Conservation (phyloP, 1,140 invertebrate species). For the Bombus picipes region DNA sequence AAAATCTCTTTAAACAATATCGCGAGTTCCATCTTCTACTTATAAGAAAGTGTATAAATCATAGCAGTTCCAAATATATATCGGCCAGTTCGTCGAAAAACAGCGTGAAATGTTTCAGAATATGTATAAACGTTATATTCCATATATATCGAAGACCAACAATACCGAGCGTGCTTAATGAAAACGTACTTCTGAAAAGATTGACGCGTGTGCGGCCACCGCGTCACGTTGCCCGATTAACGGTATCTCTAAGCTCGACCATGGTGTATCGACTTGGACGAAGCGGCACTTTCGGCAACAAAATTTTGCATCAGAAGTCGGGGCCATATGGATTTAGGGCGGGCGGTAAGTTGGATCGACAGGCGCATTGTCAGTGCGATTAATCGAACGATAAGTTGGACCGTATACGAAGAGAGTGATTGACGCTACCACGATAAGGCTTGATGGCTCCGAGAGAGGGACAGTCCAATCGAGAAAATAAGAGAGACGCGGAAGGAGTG, state of each 20-base stretch:
- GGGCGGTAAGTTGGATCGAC: constrained; percentile 65
- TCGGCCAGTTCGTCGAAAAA: no score
- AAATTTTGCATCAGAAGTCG: constrained; percentile 52
- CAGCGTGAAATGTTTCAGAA: no score
- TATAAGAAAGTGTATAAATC: no score
- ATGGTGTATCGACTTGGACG: constrained; percentile 19
- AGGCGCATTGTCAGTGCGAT: constrained; percentile 70
- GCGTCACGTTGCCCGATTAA: not conserved
- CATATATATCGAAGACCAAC: not conserved
- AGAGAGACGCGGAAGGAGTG: constrained; percentile 19
- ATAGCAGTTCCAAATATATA: no score
- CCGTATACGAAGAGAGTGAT: constrained; percentile 64
- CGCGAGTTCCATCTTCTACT: no score
- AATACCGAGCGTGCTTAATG: not conserved
- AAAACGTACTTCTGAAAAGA: not conserved
- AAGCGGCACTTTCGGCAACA: constrained; percentile 41
- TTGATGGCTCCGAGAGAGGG: constrained; percentile 61
- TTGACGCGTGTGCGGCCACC: no score
- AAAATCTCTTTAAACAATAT: not conserved
- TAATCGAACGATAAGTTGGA: constrained; percentile 72
- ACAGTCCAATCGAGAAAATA: constrained; percentile 44
- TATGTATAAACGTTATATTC: no score
- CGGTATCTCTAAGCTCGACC: not conserved
- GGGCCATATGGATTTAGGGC: constrained; percentile 45
- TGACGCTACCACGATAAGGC: constrained; percentile 69